Base-by-base conservation (phyloP, 2,797 vertebrate genomes). In the Acipenser ruthenus region DNA sequence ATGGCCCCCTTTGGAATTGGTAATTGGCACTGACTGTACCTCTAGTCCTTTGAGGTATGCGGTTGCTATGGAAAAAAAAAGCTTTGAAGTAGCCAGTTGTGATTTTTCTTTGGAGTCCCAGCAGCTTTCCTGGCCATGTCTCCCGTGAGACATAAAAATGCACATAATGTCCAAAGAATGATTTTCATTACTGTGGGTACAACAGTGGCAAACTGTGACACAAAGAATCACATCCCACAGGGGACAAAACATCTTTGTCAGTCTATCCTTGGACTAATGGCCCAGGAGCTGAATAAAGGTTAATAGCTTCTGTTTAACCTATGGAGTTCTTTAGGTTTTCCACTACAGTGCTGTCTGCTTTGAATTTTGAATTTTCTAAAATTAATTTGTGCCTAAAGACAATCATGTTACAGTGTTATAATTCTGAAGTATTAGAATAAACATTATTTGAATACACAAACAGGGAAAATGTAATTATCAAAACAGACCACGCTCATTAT, bases 21-120 rank as follows among this genome's bases (percentile, higher is more conserved):
- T 93, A 94, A 94, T 94, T 94, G 89, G 87, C 83, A 90, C 89
- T 87, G 83, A 86, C 78, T 87, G 83, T 83, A 83, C 71, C 78
- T 77, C 67, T 71, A 72, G 80, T 84, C 85, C 88, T 93, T 88
- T 84, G 88, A 92, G 87, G 81, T 85, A 18, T 85, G 76, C 6
- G 23, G 82, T 87, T 89, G 87, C 88, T 87, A 87, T 88, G 84
- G 88, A 84, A 87, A 87, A 89, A 92, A 82, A 86, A 59, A 71
- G 68, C 90, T 94, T 92, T 94, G 89, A 94, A 90, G 86, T 83
- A 87, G 80, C 82, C 84, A 79, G 82, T 87, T 87, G 79, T 83
- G 83, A 89, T 79, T 87, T 86, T 87, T 78, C 62, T 73, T 72
- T 74, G 69, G 60, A 81, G 78, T 75, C 72, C 77, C 72, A 70